phyloP scores from a whole-genome alignment of 2,797 vertebrate genomes.

The Selene dorsalis region DNA sequence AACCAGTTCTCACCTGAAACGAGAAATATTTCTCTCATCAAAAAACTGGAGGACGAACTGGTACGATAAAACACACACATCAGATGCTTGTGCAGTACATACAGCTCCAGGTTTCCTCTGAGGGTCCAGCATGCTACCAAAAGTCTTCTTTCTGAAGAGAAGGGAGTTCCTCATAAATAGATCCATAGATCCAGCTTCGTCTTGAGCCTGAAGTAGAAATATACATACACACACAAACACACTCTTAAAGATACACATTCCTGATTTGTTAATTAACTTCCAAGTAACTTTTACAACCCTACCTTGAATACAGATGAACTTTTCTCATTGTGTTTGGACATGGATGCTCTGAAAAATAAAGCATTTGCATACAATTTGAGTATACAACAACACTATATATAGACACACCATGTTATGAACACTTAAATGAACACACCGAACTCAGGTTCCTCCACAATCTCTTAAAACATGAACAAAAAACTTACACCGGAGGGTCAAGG shows the following conservation, averaged over 20 bases:
- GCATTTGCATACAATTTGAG: neutral
- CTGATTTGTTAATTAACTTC: neutral
- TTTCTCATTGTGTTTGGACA: constrained; percentile 63
- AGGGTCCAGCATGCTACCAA: constrained; percentile 82
- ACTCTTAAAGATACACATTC: neutral
- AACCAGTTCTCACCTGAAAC: constrained; percentile 90
- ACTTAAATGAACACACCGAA: neutral
- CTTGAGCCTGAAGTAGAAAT: constrained; percentile 44
- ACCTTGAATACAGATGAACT: constrained; percentile 69
- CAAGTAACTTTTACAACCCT: neutral
- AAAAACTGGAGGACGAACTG: no score
- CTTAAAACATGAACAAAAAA: constrained; percentile 1
- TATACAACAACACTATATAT: neutral
- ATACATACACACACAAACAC: no score
- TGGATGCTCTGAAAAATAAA: constrained; percentile 58
- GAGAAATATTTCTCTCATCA: constrained; percentile 26
- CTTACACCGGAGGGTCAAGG: constrained; percentile 86
- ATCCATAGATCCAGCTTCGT: constrained; percentile 80
- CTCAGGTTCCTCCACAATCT: neutral
- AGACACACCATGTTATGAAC: neutral
- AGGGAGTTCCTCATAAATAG: constrained; percentile 90
- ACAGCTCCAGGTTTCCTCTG: constrained; percentile 84
- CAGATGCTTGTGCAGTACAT: constrained; percentile 57
- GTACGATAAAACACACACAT: neutral
- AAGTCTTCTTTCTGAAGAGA: constrained; percentile 87